Conservation (phyloP, 23 tunicate genomes). For the Trididemnum clinides region DNA sequence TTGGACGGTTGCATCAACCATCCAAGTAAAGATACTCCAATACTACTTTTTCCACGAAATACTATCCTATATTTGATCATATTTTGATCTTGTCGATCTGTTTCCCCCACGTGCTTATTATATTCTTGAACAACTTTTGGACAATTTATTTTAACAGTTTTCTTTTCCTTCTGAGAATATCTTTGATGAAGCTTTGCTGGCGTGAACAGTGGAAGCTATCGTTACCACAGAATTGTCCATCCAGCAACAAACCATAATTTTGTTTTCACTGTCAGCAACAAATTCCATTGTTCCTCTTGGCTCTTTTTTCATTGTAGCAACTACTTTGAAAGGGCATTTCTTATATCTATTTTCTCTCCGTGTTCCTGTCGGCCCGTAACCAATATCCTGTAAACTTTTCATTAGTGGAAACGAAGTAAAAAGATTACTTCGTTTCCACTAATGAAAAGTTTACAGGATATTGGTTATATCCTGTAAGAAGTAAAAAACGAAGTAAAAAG, state of each 20-base stretch:
- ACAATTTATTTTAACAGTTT: conserved; percentile 9
- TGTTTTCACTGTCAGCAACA: conserved; percentile 12
- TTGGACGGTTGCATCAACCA: conserved; percentile 8
- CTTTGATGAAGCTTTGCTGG: background rate
- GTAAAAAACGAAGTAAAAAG: background rate
- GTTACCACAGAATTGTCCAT: conserved; percentile 28
- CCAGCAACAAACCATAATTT: conserved; percentile 2
- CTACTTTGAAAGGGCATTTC: background rate
- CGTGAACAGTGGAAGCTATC: conserved; percentile 11
- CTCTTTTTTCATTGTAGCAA: conserved; percentile 6
- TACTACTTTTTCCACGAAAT: conserved; percentile 14
- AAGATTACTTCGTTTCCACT: conserved; percentile 1
- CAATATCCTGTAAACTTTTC: conserved; percentile 7
- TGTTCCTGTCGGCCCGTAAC: background rate
- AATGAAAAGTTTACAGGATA: conserved; percentile 10
- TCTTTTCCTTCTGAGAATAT: no score
- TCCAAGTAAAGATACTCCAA: background rate
- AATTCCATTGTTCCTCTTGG: conserved; percentile 9
- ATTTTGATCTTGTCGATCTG: conserved; percentile 15
- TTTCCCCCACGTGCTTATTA: conserved; percentile 6
- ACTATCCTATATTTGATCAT: background rate
- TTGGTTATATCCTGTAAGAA: background rate
- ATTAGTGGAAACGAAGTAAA: conserved; percentile 6
- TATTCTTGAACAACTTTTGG: background rate
- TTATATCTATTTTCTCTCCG: background rate